Conservation (phyloP, 1,140 invertebrate species). For the Apis laboriosa region DNA sequence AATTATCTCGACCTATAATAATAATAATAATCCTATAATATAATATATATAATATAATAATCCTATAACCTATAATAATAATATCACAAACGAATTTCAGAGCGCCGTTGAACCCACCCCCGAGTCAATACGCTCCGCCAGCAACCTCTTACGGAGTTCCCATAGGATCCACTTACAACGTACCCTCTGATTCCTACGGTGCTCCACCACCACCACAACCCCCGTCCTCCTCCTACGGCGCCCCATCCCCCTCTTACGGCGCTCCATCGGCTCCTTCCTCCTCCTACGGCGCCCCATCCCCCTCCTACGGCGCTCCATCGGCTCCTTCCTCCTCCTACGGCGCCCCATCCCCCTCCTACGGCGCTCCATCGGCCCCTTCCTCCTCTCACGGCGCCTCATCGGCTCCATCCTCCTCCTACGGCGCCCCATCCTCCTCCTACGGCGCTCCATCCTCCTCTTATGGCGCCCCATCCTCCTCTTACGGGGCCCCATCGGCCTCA, state of each 20-base stretch:
- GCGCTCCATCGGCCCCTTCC: conserved; percentile 13
- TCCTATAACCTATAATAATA: background rate
- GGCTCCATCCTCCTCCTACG: background rate
- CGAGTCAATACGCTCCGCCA: conserved; percentile 41
- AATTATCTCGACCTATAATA: background rate
- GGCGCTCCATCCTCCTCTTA: conserved; percentile 14
- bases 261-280: conserved; percentile 33
- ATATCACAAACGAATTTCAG: conserved; percentile 21
- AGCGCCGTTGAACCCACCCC: conserved; percentile 53
- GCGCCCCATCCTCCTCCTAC: conserved; percentile 19
- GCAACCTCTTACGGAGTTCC: conserved; percentile 56
- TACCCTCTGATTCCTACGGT: conserved; percentile 56
- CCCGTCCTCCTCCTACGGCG: conserved; percentile 21
- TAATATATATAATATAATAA: too few species aligned
- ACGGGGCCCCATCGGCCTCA: background rate
- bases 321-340: conserved; percentile 23
- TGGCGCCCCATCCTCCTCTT: background rate
- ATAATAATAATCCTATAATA: background rate
- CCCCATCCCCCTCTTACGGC: conserved; percentile 40
- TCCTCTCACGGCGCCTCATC: conserved; percentile 24
- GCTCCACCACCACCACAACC: conserved; percentile 38
- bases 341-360: conserved; percentile 17
- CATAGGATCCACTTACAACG: conserved; percentile 54
- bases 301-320: conserved; percentile 40
- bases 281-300: conserved; percentile 43